Base-by-base conservation (phyloP, 2,888 invertebrate species). In the Formica aserva region DNA sequence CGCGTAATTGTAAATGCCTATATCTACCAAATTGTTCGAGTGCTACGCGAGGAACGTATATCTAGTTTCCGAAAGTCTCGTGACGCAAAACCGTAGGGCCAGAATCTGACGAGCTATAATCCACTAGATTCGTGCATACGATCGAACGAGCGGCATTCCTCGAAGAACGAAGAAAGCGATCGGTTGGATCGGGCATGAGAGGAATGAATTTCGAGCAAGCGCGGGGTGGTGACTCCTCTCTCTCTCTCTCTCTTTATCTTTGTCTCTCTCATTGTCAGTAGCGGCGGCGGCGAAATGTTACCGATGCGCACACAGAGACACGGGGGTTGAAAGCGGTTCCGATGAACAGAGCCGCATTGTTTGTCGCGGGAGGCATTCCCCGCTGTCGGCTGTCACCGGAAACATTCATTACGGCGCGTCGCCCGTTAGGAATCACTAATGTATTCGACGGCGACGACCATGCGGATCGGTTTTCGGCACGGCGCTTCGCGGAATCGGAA, bases 321-420 rank as follows among this genome's bases (percentile, higher is more conserved):
- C 41, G 26, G 77, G 80, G 83, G 83, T 82, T 55, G 78, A 85
- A 84, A 83, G 91, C 91, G 89, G 90, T 82, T 82, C 83, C 89
- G 88, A 90, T 88, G 90, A 90, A 90, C 88, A 90, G 89, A 89
- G 89, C 85, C 90, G 93, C 93, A 94, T 94, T 94, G 94, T 94
- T 93, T 93, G 93, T 93, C 93, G 92, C 92, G 90, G 90, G 90
- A 91, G 91, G 90, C 92, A 92, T 93, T 92, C 93, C 90, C 91
- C 88, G 86, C 89, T 91, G 91, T 91, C 92, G 92, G 90, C 91
- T 92, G 93, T 93, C 93, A 93, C 93, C 93, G 94, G 94, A 94
- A 94, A 94, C 94, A 94, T 94, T 94, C 93, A 93, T 94, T 94
- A 93, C 92, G 89, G 89, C 91, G 89, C 90, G 91, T 91, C 91